Percentiles rank a stretch among this genome's conserved stretches.
phyloP scores from a whole-genome alignment of 1,140 invertebrate species.

The Brevipalpus yothersi region DNA sequence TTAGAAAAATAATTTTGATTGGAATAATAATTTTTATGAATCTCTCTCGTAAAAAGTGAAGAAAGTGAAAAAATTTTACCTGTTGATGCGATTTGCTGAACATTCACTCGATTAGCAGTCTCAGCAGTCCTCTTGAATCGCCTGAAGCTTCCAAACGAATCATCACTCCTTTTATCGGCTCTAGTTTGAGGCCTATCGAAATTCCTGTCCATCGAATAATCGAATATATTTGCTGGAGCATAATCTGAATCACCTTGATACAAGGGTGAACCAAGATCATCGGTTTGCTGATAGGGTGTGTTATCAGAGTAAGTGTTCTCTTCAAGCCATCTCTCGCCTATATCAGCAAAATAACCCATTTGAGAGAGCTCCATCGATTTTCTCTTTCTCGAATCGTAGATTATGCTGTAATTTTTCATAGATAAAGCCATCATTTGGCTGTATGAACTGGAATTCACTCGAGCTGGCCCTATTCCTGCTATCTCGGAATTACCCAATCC shows the following conservation, averaged over 20 bases:
- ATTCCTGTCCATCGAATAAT: background rate
- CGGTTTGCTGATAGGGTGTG: background rate
- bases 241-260: background rate
- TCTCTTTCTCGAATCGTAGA: slow-evolving; percentile 18
- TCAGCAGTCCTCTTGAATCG: slow-evolving; percentile 20
- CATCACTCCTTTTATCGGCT: background rate
- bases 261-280: background rate
- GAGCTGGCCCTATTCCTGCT: slow-evolving; percentile 16
- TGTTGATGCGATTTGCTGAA: slow-evolving; percentile 23
- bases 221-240: background rate
- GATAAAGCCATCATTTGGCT: slow-evolving; percentile 41
- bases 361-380: slow-evolving; percentile 18
- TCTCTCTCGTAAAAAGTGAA: background rate
- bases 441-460: slow-evolving; percentile 37
- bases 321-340: slow-evolving; percentile 21
- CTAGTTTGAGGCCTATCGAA: background rate
- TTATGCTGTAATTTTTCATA: slow-evolving; percentile 1
- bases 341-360: slow-evolving; percentile 20
- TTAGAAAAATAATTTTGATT: slow-evolving; percentile 4
- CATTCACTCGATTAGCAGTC: slow-evolving; percentile 22
- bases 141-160: too few relatives aligned
- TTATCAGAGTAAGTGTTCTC: slow-evolving; percentile 12
- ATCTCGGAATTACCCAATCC: too few relatives aligned
- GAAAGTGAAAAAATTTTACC: slow-evolving; percentile 14
- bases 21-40: background rate